These are phyloP conservation scores for Ooceraea biroi DNA, from an alignment of 1,140 invertebrate genomes.

Conservation along the genomic window DNA sequence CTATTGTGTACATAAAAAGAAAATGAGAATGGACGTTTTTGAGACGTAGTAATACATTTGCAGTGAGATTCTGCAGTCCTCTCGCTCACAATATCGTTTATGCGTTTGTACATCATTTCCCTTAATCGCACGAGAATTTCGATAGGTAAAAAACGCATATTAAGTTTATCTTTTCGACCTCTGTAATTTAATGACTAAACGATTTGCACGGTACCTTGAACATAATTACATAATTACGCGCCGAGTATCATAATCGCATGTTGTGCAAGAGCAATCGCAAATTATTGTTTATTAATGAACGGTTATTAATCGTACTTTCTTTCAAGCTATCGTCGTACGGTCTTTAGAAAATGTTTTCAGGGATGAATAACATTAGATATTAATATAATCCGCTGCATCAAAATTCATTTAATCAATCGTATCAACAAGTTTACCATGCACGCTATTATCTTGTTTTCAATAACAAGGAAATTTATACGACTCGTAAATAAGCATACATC, in stretches of 20 bases:
- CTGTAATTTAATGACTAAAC: conserved; percentile 21
- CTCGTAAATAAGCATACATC: conserved; percentile 15
- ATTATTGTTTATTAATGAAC: conserved; percentile 41
- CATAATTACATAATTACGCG: conserved; percentile 31
- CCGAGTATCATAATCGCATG: background rate
- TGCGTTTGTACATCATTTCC: background rate
- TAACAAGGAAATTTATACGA: conserved; percentile 3
- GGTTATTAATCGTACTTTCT: conserved; percentile 11
- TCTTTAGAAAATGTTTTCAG: background rate
- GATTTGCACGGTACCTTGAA: conserved; percentile 23
- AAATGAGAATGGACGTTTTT: conserved; percentile 15
- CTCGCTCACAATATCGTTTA: background rate
- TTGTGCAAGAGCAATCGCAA: conserved; percentile 29
- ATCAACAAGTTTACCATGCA: background rate
- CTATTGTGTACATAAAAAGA: background rate
- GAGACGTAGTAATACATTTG: background rate
- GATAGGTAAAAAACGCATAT: background rate
- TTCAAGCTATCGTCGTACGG: background rate
- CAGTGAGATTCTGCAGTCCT: background rate
- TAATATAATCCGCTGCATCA: background rate
- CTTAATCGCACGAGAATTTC: background rate
- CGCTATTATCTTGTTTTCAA: conserved; percentile 7
- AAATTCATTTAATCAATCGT: conserved; percentile 6
- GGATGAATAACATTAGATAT: background rate
- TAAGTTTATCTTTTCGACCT: background rate